Evolutionary conservation across 1,140 invertebrate genomes (phyloP).

Genomic region (Habropoda laboriosa): DNA sequence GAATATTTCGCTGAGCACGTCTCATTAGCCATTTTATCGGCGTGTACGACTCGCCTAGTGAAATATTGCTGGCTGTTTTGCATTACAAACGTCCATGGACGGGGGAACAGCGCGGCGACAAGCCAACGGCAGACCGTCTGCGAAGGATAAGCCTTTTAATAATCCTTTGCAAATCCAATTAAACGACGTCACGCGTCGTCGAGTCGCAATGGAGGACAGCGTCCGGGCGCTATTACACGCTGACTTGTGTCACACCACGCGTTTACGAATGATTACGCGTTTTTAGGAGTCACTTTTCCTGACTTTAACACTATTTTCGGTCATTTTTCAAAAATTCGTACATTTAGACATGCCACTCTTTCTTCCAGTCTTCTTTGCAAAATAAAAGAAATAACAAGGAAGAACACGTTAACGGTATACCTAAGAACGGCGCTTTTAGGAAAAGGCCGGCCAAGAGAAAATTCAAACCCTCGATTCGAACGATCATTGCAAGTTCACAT

Average conservation of each 20-base stretch:
- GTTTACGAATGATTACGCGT: too few species aligned
- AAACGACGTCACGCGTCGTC: conserved; percentile 38
- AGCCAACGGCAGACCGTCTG: conserved; percentile 27
- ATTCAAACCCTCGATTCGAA: too few species aligned
- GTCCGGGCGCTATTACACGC: neutral
- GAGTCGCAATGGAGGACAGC: conserved; percentile 6
- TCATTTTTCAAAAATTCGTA: too few species aligned
- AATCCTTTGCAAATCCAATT: conserved; percentile 51
- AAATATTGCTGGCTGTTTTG: neutral
- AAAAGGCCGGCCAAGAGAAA: too few species aligned
- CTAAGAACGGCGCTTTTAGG: too few species aligned
- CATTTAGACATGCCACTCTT: too few species aligned
- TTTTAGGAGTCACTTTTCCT: too few species aligned
- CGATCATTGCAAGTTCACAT: too few species aligned
- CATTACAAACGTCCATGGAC: neutral
- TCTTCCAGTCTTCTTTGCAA: too few species aligned
- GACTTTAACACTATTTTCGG: too few species aligned
- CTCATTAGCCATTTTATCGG: neutral
- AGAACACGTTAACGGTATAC: too few species aligned
- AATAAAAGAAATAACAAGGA: too few species aligned
- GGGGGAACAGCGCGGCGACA: neutral
- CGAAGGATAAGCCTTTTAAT: conserved; percentile 46
- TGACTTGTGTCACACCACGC: conserved; percentile 3
- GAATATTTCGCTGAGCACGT: neutral
- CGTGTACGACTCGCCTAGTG: neutral